Evolutionary conservation across 2,797 vertebrate genomes (phyloP).

Genomic region (Champsocephalus esox): DNA sequence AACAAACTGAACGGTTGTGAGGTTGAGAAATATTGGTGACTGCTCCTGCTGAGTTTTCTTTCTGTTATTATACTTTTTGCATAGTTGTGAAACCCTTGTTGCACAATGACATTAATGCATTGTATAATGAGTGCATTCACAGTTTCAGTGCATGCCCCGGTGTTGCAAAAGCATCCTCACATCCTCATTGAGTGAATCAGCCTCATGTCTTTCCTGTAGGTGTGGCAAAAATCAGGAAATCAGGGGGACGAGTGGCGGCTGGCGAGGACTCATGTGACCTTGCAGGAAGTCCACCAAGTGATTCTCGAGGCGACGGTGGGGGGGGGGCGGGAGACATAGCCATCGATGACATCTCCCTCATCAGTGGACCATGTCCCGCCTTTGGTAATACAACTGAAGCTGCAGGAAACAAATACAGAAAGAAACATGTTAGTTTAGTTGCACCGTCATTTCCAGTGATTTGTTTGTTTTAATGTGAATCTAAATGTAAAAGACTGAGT

Average conservation of each 20-base stretch:
- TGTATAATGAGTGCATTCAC: slow-evolving; percentile 49
- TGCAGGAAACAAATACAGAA: not conserved
- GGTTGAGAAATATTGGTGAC: slow-evolving; percentile 56
- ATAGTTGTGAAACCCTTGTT: slow-evolving; percentile 77
- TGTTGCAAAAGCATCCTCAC: slow-evolving; percentile 76
- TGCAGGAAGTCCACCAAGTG: slow-evolving; percentile 78
- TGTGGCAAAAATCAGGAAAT: slow-evolving; percentile 82
- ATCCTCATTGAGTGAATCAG: slow-evolving; percentile 81
- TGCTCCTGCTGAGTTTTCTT: slow-evolving; percentile 25
- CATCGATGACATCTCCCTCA: slow-evolving; percentile 80
- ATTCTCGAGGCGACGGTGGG: slow-evolving; percentile 81
- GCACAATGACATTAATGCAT: slow-evolving; percentile 68
- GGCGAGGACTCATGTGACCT: slow-evolving; percentile 75
- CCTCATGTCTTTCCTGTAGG: slow-evolving; percentile 76
- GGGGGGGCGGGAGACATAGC: slow-evolving; percentile 82
- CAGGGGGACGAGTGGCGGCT: slow-evolving; percentile 79
- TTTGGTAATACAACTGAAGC: slow-evolving; percentile 72
- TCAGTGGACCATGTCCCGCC: slow-evolving; percentile 69
- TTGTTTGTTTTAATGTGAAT: not conserved
- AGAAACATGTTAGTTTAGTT: not conserved
- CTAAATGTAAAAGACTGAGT: not conserved
- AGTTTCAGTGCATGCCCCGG: slow-evolving; percentile 45
- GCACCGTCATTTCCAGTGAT: too few species aligned
- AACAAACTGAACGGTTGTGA: slow-evolving; percentile 15
- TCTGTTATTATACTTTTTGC: slow-evolving; percentile 55